Evolutionary conservation across 1,140 invertebrate genomes (phyloP).

Genomic region (Diprion similis): DNA sequence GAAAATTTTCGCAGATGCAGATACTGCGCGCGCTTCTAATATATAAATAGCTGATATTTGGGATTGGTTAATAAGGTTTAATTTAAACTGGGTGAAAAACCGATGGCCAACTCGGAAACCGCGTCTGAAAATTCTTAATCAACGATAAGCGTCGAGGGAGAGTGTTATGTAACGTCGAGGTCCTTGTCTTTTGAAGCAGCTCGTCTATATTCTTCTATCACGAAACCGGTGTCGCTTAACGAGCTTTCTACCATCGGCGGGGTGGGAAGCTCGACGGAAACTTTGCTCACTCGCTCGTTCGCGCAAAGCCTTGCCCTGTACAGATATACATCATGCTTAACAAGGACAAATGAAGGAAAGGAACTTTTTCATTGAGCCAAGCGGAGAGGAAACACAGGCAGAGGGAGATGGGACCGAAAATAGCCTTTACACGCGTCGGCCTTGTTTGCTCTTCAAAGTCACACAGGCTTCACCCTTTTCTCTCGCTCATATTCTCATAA

Average conservation of each 20-base stretch:
- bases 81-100: too few species aligned
- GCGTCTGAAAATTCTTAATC: neutral
- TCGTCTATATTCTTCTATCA: neutral
- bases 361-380: neutral
- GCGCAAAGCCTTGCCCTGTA: neutral
- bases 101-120: too few species aligned
- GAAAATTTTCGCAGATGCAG: neutral
- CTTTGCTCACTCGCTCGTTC: conserved; percentile 2
- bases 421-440: too few species aligned
- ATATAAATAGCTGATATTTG: too few species aligned
- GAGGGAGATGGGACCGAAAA: too few species aligned
- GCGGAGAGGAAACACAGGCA: neutral
- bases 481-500: too few species aligned
- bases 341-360: neutral
- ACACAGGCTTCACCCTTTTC: too few species aligned
- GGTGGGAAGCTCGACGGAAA: neutral
- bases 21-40: neutral
- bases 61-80: too few species aligned
- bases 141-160: neutral
- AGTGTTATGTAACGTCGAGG: too few species aligned
- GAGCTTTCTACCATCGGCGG: neutral
- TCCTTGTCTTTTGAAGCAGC: neutral
- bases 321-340: neutral
- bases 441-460: too few species aligned
- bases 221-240: neutral